Base-by-base conservation (phyloP, 2,797 vertebrate genomes). In the Mormyrus proboscirostris region DNA sequence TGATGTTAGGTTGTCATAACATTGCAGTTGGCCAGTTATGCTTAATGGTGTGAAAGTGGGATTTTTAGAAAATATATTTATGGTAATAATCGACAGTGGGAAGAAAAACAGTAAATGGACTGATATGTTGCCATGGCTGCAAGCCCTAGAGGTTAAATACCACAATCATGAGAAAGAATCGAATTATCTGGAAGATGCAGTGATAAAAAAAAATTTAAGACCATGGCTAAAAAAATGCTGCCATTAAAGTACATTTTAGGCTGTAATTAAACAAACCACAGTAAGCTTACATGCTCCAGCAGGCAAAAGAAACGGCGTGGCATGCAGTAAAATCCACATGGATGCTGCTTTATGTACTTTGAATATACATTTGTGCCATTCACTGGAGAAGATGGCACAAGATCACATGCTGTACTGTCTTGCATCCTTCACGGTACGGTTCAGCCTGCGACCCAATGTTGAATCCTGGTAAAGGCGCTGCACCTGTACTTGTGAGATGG, bases 391-490 rank as follows among this genome's bases (percentile, higher is more conserved):
- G 44, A 84, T 79, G 73, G 41, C 19, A n/a, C 16, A n/a, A 29
- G 41, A 19, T 79, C 73, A 47, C 38, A 9, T 44, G 38, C 73
- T 79, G 14, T 19, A 8, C 73, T 79, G 73, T 79, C 14, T 79
- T 41, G 14, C 38, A 47, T 79, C 41, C 73, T 19, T 79, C 73
- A 79, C 19, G 2, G 12, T 41, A 44, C 88, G 90, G 90, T 51
- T 90, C 86, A 88, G 44, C 29, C 44, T 50, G 44, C 2, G 88
- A 10, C 25, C 49, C 44, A 33, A 51, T 44, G 8, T 86, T 16
- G 84, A 86, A 16, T 86, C 9, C 29, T 87, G 88, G 88, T 79
- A 90, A 91, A 69, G 92, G 93, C 93, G 92, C 92, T 88, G 47
- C 57, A 33, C 89, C 82, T 83, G 10, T 90, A 92, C 89, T 92